These are phyloP conservation scores for Ameiurus melas DNA, from an alignment of 2,113 vertebrate species.

Conservation along the genomic window DNA sequence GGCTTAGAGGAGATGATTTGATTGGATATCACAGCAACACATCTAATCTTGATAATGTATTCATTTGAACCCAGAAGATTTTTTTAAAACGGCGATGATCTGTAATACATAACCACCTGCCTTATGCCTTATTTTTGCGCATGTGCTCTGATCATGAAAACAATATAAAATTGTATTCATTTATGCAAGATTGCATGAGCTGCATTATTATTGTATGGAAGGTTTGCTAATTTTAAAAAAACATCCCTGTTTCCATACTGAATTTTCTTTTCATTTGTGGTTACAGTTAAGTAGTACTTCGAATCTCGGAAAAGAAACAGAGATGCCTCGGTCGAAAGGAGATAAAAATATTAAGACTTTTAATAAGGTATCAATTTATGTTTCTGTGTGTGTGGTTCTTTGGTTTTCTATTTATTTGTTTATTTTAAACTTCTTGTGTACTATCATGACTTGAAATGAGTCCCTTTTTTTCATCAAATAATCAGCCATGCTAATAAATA, in stretches of 20 bases:
- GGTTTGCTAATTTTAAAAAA: background rate
- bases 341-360: constrained; percentile 6
- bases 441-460: background rate
- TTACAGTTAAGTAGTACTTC: constrained; percentile 39
- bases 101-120: background rate
- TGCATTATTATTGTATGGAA: background rate
- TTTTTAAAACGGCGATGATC: too few species aligned
- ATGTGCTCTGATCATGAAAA: background rate
- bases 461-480: background rate
- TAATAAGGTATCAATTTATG: constrained; percentile 21
- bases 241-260: background rate
- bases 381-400: background rate
- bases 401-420: too few species aligned
- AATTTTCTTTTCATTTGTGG: constrained; percentile 30
- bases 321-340: constrained; percentile 14
- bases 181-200: background rate
- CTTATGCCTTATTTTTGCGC: background rate
- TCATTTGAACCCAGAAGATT: background rate
- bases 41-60: background rate
- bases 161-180: background rate
- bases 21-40: background rate
- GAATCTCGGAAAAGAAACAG: constrained; percentile 13
- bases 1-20: background rate
- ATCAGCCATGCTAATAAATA: background rate
- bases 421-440: background rate